phyloP scores from a whole-genome alignment of 2,888 invertebrate species.

The Laspeyria flexula region DNA sequence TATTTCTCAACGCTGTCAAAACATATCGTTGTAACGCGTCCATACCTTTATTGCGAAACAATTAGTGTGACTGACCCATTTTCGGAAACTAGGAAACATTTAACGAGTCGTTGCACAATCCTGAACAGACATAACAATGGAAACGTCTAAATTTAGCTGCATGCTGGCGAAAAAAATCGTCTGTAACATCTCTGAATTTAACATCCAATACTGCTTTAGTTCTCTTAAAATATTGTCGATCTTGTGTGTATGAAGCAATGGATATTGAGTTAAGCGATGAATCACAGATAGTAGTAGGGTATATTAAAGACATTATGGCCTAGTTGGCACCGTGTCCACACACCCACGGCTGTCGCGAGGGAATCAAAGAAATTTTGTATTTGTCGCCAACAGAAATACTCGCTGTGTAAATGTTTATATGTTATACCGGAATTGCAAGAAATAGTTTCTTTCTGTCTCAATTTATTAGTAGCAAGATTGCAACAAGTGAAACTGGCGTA shows the following conservation, averaged over 20 bases:
- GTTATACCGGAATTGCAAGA: constrained; percentile 38
- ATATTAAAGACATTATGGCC: constrained; percentile 74
- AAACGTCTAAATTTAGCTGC: constrained; percentile 64
- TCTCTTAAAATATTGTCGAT: background rate
- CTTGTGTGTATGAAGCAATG: constrained; percentile 42
- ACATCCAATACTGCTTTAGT: constrained; percentile 44
- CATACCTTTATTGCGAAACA: constrained; percentile 63
- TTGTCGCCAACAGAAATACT: constrained; percentile 50
- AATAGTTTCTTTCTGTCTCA: constrained; percentile 8
- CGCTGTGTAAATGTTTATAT: constrained; percentile 36
- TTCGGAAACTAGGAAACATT: constrained; percentile 76
- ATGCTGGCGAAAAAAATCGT: constrained; percentile 52
- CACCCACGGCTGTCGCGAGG: constrained; percentile 66
- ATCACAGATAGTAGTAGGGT: constrained; percentile 47
- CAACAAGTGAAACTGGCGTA: background rate
- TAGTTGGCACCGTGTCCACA: constrained; percentile 70
- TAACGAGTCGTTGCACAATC: constrained; percentile 73
- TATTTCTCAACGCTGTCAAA: constrained; percentile 31
- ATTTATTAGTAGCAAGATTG: constrained; percentile 1
- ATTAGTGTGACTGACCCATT: constrained; percentile 67
- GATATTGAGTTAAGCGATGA: constrained; percentile 26
- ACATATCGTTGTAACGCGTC: constrained; percentile 24
- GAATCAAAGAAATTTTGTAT: constrained; percentile 70
- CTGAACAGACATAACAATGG: constrained; percentile 79
- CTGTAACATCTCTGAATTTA: constrained; percentile 23